Conservation (phyloP, 2,113 vertebrate genomes). For the Coracopsis vasa region DNA sequence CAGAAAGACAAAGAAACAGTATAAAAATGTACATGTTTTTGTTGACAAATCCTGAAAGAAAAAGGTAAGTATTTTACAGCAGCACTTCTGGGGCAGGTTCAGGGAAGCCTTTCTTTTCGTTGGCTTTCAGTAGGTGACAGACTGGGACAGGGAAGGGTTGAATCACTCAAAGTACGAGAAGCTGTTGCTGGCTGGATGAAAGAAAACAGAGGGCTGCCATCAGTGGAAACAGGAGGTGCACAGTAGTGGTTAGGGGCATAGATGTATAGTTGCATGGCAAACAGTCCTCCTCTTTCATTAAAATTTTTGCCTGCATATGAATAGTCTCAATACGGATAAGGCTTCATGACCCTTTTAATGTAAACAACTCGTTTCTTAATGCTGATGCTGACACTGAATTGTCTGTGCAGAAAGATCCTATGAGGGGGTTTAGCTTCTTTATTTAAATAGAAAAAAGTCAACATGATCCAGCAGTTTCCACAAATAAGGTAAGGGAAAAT, state of each 20-base stretch:
- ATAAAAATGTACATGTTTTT: background rate
- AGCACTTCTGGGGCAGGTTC: background rate
- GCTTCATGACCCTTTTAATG: background rate
- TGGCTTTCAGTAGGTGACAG: background rate
- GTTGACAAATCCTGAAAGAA: background rate
- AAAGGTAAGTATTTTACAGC: background rate
- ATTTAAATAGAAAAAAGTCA: background rate
- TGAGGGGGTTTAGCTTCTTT: background rate
- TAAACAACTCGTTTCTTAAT: background rate
- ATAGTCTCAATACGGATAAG: background rate
- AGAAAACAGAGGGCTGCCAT: constrained; percentile 22
- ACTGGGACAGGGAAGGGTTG: constrained; percentile 21
- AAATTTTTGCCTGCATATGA: background rate
- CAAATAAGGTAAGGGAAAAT: background rate
- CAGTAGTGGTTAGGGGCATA: background rate
- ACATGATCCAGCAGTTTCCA: background rate
- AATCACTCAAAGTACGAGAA: background rate
- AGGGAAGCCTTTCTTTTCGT: background rate
- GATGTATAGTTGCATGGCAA: background rate
- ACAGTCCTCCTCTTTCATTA: background rate
- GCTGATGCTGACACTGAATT: background rate
- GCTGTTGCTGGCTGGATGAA: background rate
- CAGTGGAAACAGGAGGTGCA: background rate
- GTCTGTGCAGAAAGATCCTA: background rate
- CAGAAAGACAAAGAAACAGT: background rate